These are phyloP conservation scores for Saccopteryx leptura DNA, from an alignment of 2,113 vertebrate genomes.

Conservation along the genomic window DNA sequence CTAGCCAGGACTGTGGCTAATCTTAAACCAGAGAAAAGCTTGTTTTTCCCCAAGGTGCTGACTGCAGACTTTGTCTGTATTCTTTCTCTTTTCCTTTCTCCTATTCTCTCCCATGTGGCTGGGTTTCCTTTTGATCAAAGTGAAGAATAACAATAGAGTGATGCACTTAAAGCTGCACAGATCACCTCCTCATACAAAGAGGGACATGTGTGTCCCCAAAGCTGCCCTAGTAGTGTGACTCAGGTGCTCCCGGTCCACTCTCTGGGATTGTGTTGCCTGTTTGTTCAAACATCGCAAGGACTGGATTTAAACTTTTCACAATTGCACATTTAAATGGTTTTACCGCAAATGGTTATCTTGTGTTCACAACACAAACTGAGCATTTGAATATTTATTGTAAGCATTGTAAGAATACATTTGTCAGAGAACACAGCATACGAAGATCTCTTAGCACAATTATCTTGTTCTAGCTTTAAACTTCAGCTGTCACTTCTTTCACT, in stretches of 20 bases:
- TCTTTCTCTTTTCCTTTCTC: not conserved
- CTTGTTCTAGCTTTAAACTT: constrained; percentile 89
- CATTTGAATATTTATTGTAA: constrained; percentile 89
- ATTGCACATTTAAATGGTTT: constrained; percentile 77
- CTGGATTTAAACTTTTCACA: constrained; percentile 84
- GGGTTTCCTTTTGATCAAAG: not conserved
- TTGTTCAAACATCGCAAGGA: constrained; percentile 81
- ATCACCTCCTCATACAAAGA: not conserved
- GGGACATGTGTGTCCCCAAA: not conserved
- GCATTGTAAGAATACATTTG: too few relatives aligned
- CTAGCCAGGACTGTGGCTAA: not conserved
- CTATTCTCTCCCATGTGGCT: not conserved
- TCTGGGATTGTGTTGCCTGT: constrained; percentile 81
- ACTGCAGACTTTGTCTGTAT: not conserved
- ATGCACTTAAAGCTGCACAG: not conserved
- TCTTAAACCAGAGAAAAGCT: not conserved
- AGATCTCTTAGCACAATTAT: constrained; percentile 88
- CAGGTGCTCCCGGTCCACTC: constrained; percentile 71
- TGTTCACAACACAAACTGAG: constrained; percentile 87
- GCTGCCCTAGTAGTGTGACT: constrained; percentile 78
- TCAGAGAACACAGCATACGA: constrained; percentile 88
- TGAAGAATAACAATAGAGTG: not conserved
- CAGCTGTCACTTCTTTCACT: constrained; percentile 90
- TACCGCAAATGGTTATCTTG: constrained; percentile 87
- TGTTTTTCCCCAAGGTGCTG: not conserved